phyloP scores from a whole-genome alignment of 2,888 invertebrate genomes.

The Parascotia fuliginaria region DNA sequence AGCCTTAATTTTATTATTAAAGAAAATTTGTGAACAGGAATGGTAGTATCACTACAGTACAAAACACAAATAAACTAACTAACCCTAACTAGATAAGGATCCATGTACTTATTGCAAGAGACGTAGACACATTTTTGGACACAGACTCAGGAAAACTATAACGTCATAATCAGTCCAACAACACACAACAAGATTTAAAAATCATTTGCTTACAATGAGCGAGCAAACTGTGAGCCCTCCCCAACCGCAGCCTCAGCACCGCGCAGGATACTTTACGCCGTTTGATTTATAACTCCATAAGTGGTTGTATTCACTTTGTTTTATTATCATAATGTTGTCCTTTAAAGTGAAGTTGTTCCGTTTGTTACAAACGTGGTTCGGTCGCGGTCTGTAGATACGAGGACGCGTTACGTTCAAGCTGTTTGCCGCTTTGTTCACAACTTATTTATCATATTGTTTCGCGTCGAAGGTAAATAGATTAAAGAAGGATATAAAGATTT shows the following conservation, averaged over 20 bases:
- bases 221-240: not conserved
- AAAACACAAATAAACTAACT: too few species aligned
- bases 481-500: not conserved
- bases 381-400: not conserved
- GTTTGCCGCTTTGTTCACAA: constrained; percentile 1
- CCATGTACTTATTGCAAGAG: too few species aligned
- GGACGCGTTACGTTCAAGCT: not conserved
- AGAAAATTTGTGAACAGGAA: too few species aligned
- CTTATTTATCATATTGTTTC: not conserved
- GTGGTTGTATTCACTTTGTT: constrained; percentile 35
- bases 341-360: constrained; percentile 9
- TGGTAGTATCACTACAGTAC: too few species aligned
- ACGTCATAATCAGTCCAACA: too few species aligned
- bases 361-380: constrained; percentile 6
- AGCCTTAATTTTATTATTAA: too few species aligned
- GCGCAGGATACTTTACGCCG: constrained; percentile 27
- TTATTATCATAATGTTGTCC: constrained; percentile 33
- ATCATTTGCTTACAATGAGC: not conserved
- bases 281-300: constrained; percentile 53
- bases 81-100: too few species aligned
- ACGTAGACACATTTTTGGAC: too few species aligned
- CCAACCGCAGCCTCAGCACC: not conserved
- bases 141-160: too few species aligned
- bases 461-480: not conserved
- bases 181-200: too few species aligned